A percentile compares a stretch with the other conserved stretches of the same genome.
Conservation (phyloP, 2,113 vertebrate species). For the Crotalus tigris region DNA sequence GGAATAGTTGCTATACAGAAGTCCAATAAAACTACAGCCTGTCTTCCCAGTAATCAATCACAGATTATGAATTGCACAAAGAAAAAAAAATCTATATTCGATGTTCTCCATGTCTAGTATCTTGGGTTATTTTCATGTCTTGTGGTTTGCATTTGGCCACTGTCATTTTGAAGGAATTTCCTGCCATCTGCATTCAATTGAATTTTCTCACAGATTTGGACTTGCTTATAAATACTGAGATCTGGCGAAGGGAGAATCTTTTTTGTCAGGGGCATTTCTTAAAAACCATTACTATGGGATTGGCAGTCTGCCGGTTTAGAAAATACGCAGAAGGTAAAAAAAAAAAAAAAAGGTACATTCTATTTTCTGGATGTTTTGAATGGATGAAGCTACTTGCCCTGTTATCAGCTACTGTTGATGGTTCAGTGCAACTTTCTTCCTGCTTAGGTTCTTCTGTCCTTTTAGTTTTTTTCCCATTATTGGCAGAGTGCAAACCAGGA, state of each 20-base stretch:
- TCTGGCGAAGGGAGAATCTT: slow-evolving; percentile 80
- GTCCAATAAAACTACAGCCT: slow-evolving; percentile 82
- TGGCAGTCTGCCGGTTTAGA: slow-evolving; percentile 56
- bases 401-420: slow-evolving; percentile 36
- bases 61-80: slow-evolving; percentile 77
- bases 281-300: slow-evolving; percentile 69
- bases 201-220: slow-evolving; percentile 92
- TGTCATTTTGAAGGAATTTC: slow-evolving; percentile 98
- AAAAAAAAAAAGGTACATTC: slow-evolving; percentile 55
- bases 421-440: slow-evolving; percentile 11
- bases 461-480: slow-evolving; percentile 33
- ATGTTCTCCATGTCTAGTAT: slow-evolving; percentile 76
- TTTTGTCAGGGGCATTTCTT: slow-evolving; percentile 78
- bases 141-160: slow-evolving; percentile 91
- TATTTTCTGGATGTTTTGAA: slow-evolving; percentile 36
- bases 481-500: slow-evolving; percentile 43
- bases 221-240: slow-evolving; percentile 93
- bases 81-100: slow-evolving; percentile 79
- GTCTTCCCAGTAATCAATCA: slow-evolving; percentile 82
- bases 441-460: slow-evolving; percentile 7
- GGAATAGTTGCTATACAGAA: slow-evolving; percentile 90
- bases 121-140: slow-evolving; percentile 88
- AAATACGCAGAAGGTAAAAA: slow-evolving; percentile 63
- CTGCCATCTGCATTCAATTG: slow-evolving; percentile 97
- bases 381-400: background rate